Evolutionary conservation across 2,113 vertebrate species (phyloP).

Genomic region (Engraulis encrasicolus): DNA sequence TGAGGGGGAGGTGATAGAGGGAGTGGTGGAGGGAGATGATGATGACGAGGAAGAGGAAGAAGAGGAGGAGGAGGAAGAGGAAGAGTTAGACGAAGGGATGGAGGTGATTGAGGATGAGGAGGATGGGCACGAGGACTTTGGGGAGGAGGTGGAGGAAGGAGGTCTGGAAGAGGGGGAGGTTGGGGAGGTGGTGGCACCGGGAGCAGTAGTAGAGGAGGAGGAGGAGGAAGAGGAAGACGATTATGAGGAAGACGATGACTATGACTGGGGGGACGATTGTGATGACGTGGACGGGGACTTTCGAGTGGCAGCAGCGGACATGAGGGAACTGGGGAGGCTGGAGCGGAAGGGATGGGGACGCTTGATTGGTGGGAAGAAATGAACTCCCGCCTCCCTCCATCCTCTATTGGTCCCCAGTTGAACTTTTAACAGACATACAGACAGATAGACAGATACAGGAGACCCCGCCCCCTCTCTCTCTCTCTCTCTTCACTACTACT

Average conservation of each 20-base stretch:
- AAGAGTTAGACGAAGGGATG: slow-evolving; percentile 31
- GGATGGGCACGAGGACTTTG: slow-evolving; percentile 27
- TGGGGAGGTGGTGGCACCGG: not conserved
- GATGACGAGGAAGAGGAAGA: slow-evolving; percentile 50
- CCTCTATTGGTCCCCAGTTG: not conserved
- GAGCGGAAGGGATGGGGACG: slow-evolving; percentile 61
- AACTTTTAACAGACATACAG: slow-evolving; percentile 20
- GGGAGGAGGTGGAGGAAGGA: slow-evolving; percentile 29
- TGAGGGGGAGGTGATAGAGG: slow-evolving; percentile 58
- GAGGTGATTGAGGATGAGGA: slow-evolving; percentile 40
- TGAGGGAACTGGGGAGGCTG: slow-evolving; percentile 64
- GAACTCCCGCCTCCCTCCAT: slow-evolving; percentile 36
- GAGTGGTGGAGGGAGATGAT: slow-evolving; percentile 18
- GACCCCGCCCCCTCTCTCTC: too few relatives aligned
- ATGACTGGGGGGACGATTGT: slow-evolving; percentile 49
- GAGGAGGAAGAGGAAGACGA: slow-evolving; percentile 50
- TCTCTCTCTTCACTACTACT: not conserved
- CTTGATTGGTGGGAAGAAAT: slow-evolving; percentile 62
- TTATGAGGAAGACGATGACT: slow-evolving; percentile 43
- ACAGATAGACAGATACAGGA: too few relatives aligned
- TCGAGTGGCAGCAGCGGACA: not conserved
- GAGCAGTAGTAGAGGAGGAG: slow-evolving; percentile 55
- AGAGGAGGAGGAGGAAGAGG: slow-evolving; percentile 40
- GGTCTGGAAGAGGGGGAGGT: slow-evolving; percentile 50
- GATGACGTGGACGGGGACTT: slow-evolving; percentile 56